Conservation (phyloP, 2,797 vertebrate genomes). For the Xiphophorus birchmanni region DNA sequence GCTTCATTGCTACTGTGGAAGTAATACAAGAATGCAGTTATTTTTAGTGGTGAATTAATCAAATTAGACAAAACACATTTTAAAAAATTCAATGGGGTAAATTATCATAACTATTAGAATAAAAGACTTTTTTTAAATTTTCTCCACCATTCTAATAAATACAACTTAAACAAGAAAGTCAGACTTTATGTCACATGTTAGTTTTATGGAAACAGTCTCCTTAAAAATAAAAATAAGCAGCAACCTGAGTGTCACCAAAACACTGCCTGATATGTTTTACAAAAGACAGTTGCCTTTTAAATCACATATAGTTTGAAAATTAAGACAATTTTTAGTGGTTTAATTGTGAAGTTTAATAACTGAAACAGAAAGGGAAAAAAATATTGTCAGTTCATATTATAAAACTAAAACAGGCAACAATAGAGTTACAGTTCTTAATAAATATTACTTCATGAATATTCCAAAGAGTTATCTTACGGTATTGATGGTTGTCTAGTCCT, state of each 20-base stretch:
- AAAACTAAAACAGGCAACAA: neutral
- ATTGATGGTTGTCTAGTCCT: slow-evolving; percentile 88
- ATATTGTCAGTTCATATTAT: neutral
- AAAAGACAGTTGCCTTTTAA: neutral
- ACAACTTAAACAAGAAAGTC: neutral
- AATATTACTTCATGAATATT: neutral
- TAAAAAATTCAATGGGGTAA: neutral
- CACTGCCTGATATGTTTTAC: neutral
- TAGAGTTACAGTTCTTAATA: neutral
- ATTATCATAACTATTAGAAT: neutral
- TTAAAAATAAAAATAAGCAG: neutral
- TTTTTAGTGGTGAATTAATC: neutral
- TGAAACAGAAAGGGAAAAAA: neutral
- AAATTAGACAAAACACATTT: neutral
- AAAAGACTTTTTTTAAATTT: neutral
- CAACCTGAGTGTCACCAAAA: neutral
- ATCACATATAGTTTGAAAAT: neutral
- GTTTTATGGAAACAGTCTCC: neutral
- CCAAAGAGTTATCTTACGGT: slow-evolving; percentile 79
- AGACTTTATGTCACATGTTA: neutral
- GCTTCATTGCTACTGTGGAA: neutral
- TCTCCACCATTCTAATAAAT: neutral
- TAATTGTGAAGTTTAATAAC: neutral
- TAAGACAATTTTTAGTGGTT: neutral
- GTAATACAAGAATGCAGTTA: neutral